These are phyloP conservation scores for Eupleurogrammus muticus DNA, from an alignment of 2,797 vertebrate genomes.

Conservation along the genomic window DNA sequence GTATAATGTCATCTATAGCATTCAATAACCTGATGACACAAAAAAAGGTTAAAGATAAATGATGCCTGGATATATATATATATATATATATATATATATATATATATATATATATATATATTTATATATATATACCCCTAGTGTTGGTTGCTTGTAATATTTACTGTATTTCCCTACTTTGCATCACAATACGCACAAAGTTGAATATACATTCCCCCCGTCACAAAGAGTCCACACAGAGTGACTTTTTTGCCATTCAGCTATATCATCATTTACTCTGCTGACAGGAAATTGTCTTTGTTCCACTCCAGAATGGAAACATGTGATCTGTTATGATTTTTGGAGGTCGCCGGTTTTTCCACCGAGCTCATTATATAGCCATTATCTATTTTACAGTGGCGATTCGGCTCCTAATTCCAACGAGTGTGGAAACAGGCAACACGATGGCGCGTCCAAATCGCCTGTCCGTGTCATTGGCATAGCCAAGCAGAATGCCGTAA, in stretches of 20 bases:
- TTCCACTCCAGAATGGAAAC: slow-evolving; percentile 8
- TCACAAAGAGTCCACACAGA: not conserved
- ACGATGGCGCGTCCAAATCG: slow-evolving; percentile 50
- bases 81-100: too few relatives aligned
- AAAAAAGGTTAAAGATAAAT: too few relatives aligned
- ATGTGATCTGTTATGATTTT: slow-evolving; percentile 22
- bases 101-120: too few relatives aligned
- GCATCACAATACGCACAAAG: not conserved
- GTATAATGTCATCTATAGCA: too few relatives aligned
- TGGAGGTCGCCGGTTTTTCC: slow-evolving; percentile 13
- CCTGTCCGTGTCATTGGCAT: slow-evolving; percentile 66
- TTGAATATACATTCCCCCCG: not conserved
- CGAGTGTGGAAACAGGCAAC: slow-evolving; percentile 51
- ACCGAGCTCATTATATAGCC: slow-evolving; percentile 25
- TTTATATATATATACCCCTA: too few relatives aligned
- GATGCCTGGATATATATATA: too few relatives aligned
- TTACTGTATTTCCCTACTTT: too few relatives aligned
- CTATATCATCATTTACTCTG: not conserved
- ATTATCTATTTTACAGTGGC: slow-evolving; percentile 49
- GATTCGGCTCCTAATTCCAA: slow-evolving; percentile 53
- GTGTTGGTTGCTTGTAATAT: too few relatives aligned
- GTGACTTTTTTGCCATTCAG: not conserved
- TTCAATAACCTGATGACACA: too few relatives aligned
- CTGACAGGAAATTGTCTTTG: slow-evolving; percentile 9
- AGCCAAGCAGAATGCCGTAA: slow-evolving; percentile 67